Conservation (phyloP, 2,113 vertebrate species). For the Solenodon paradoxus region DNA sequence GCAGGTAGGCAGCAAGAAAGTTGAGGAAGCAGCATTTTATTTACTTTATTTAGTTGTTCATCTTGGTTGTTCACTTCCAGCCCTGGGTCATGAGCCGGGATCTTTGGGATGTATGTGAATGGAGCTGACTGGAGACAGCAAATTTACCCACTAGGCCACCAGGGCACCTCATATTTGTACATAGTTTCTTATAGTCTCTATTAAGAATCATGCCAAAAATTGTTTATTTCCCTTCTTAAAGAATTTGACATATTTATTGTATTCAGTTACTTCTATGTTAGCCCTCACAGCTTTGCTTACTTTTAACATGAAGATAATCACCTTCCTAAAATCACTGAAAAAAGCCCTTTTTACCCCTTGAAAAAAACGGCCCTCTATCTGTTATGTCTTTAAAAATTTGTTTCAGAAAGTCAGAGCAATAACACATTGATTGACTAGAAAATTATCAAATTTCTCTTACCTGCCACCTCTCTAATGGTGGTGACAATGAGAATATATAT, state of each 20-base stretch:
- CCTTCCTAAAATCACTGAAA: slow-evolving; percentile 8
- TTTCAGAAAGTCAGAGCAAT: not conserved
- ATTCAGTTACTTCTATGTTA: not conserved
- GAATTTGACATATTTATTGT: not conserved
- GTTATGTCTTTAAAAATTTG: not conserved
- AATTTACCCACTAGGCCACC: too few relatives aligned
- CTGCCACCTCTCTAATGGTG: not conserved
- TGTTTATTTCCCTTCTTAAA: not conserved
- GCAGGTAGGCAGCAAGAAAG: too few relatives aligned
- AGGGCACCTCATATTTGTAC: too few relatives aligned
- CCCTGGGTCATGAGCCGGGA: too few relatives aligned
- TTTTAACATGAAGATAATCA: not conserved
- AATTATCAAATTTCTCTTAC: slow-evolving; percentile 32
- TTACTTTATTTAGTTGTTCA: too few relatives aligned
- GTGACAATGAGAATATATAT: not conserved
- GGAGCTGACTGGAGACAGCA: too few relatives aligned
- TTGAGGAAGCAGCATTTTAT: too few relatives aligned
- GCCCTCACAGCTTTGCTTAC: not conserved
- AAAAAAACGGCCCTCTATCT: not conserved
- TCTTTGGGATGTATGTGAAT: too few relatives aligned
- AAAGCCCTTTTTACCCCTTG: not conserved
- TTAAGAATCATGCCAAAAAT: not conserved
- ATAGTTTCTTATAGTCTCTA: not conserved
- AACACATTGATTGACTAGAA: not conserved
- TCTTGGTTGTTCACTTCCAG: too few relatives aligned